These are phyloP conservation scores for Neoarius graeffei DNA, from an alignment of 2,113 vertebrate genomes.

Conservation along the genomic window DNA sequence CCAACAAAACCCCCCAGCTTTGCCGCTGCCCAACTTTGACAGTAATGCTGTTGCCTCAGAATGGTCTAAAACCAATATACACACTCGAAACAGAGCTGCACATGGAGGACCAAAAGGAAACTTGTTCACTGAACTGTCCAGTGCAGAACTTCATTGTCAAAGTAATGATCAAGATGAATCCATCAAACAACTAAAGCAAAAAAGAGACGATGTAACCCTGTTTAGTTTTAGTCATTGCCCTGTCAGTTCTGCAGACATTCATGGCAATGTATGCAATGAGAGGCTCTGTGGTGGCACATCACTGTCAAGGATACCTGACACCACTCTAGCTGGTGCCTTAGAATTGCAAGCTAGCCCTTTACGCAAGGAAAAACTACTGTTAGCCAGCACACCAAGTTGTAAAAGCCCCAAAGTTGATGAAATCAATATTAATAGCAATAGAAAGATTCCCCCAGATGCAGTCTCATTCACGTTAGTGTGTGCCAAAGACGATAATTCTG, in stretches of 20 bases:
- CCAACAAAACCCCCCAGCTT: slow-evolving; percentile 11
- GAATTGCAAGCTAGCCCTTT: neutral
- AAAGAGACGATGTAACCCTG: neutral
- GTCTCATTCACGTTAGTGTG: neutral
- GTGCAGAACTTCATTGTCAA: neutral
- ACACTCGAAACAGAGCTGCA: neutral
- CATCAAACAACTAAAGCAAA: slow-evolving; percentile 21
- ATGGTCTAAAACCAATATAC: neutral
- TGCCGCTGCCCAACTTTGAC: neutral
- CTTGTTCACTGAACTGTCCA: neutral
- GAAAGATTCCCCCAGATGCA: slow-evolving; percentile 3
- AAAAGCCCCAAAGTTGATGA: neutral
- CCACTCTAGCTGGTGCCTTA: neutral
- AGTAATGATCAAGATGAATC: neutral
- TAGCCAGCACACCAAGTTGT: neutral
- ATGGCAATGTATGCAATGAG: slow-evolving; percentile 9
- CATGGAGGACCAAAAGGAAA: neutral
- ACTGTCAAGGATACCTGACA: neutral
- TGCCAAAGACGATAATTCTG: slow-evolving; percentile 9
- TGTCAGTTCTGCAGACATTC: neutral
- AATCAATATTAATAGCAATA: neutral
- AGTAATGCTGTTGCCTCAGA: slow-evolving; percentile 2
- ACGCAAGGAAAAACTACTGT: neutral
- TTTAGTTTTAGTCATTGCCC: neutral
- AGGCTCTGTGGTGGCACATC: neutral